These are phyloP conservation scores for Podarcis lilfordi DNA, from an alignment of 2,797 vertebrate species.

Conservation along the genomic window DNA sequence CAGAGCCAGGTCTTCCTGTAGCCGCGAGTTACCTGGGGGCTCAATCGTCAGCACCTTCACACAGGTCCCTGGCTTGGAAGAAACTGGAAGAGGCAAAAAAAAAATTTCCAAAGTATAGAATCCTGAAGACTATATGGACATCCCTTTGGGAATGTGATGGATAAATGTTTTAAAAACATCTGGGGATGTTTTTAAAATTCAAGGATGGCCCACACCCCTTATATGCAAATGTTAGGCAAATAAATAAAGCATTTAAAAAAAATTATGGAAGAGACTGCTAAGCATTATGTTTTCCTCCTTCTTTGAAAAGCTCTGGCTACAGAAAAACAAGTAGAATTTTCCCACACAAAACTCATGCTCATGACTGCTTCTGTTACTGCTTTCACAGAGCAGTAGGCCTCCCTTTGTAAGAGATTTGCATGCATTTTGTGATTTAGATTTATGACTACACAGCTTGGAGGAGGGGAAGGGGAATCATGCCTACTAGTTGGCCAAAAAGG, in stretches of 20 bases:
- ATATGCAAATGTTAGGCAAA: neutral
- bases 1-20: conserved; percentile 91
- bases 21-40: conserved; percentile 82
- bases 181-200: neutral
- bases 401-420: neutral
- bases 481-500: neutral
- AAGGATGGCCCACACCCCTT: neutral
- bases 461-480: neutral
- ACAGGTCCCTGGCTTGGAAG: conserved; percentile 94
- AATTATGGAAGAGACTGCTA: neutral
- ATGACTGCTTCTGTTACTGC: neutral
- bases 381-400: neutral
- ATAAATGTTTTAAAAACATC: no score
- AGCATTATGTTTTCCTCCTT: no score
- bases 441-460: neutral
- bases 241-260: neutral
- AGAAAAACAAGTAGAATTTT: neutral
- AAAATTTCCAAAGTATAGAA: conserved; percentile 50
- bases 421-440: neutral
- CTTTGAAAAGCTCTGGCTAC: neutral
- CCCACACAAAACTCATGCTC: neutral
- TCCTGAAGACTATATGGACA: conserved; percentile 41
- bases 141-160: conserved; percentile 6
- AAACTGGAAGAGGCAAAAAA: conserved; percentile 80
- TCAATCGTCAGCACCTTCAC: conserved; percentile 96